Percentiles rank a stretch among this genome's conserved stretches.
Evolutionary conservation across 2,113 vertebrate species (phyloP).

Genomic region (Neolamprologus sp.): DNA sequence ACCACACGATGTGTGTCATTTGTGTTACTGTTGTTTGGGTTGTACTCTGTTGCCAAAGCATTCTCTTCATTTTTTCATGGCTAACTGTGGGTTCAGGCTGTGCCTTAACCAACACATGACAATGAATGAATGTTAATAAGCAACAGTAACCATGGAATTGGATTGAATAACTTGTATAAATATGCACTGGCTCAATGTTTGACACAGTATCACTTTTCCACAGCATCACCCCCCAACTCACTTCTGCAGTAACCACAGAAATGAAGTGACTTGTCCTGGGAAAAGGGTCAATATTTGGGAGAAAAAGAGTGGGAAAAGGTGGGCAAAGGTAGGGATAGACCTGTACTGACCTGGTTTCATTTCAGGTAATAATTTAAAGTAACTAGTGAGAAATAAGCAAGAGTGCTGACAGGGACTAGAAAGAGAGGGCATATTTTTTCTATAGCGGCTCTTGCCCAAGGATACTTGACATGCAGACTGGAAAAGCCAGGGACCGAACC

Average conservation of each 20-base stretch:
- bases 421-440: not conserved
- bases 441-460: fast-evolving
- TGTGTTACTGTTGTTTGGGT: not conserved
- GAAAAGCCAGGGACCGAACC: not conserved
- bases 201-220: not conserved
- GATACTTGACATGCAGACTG: not conserved
- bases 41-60: not conserved
- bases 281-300: not conserved
- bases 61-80: not conserved
- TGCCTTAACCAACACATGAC: not conserved
- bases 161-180: not conserved
- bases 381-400: not conserved
- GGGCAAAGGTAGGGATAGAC: not conserved
- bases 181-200: not conserved
- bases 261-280: not conserved
- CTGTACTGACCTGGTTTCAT: not conserved
- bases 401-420: not conserved
- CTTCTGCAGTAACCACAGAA: not conserved
- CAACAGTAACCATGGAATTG: not conserved
- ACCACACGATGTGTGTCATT: not conserved
- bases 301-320: not conserved
- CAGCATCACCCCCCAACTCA: not conserved
- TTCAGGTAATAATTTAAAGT: not conserved
- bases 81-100: not conserved
- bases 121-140: not conserved